Conservation (phyloP, 2,797 vertebrate species). For the Chloroceryle inda region DNA sequence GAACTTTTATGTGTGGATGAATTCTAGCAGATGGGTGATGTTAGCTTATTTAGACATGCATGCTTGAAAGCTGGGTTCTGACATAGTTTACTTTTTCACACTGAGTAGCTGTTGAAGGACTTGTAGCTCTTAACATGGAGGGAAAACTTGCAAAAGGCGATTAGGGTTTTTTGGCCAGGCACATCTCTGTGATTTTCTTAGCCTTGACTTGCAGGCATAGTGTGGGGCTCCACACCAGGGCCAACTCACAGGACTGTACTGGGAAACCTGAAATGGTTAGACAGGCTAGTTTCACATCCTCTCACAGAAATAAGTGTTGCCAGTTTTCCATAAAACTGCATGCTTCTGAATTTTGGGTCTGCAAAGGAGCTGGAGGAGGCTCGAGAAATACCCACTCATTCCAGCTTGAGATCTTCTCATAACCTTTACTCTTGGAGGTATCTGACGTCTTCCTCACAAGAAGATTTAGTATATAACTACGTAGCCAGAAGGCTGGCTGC, state of each 20-base stretch:
- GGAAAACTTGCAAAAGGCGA: not conserved
- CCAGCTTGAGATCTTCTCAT: not conserved
- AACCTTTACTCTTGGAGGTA: not conserved
- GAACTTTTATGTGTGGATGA: not conserved
- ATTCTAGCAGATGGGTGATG: not conserved
- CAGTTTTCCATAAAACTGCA: not conserved
- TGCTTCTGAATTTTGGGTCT: not conserved
- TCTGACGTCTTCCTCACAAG: rapidly evolving
- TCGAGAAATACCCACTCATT: not conserved
- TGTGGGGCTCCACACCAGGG: too few species aligned
- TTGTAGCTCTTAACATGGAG: not conserved
- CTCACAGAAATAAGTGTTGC: not conserved
- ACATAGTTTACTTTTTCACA: not conserved
- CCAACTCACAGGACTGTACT: not conserved
- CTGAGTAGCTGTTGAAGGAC: not conserved
- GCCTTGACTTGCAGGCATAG: not conserved
- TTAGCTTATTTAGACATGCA: not conserved
- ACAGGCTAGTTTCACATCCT: rapidly evolving
- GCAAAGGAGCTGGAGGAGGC: not conserved
- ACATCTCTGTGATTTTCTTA: not conserved
- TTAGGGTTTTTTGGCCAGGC: not conserved
- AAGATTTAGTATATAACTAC: not conserved
- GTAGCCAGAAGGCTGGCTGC: not conserved
- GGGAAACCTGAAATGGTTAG: not conserved
- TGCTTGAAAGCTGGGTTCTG: rapidly evolving